Conservation (phyloP, 2,797 vertebrate genomes). For the Petrocephalus sullivani region DNA sequence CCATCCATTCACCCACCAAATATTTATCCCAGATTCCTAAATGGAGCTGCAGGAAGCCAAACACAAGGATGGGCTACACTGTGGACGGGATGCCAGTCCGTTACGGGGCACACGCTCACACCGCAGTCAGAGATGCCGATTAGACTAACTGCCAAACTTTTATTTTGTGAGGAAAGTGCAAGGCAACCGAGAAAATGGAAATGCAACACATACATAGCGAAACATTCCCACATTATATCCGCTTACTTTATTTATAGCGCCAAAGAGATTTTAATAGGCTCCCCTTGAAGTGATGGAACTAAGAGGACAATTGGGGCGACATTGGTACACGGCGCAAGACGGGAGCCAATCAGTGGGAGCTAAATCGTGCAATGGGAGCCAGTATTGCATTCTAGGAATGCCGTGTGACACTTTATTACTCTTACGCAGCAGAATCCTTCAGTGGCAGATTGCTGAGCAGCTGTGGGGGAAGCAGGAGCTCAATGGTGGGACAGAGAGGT, state of each 20-base stretch:
- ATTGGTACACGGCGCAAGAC: neutral
- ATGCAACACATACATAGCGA: neutral
- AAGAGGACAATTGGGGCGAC: neutral
- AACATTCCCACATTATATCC: neutral
- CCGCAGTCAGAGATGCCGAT: neutral
- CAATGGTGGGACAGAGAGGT: constrained; percentile 32
- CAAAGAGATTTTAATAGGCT: neutral
- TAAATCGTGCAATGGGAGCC: neutral
- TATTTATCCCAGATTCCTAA: neutral
- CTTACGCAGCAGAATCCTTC: constrained; percentile 23
- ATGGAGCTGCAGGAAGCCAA: neutral
- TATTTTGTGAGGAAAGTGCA: neutral
- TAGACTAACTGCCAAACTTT: neutral
- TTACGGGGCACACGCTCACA: neutral
- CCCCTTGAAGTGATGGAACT: no score
- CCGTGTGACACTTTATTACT: constrained; percentile 18
- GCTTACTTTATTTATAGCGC: neutral
- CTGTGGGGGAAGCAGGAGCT: constrained; percentile 29
- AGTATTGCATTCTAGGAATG: constrained; percentile 18
- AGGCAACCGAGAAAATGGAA: neutral
- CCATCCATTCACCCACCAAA: neutral
- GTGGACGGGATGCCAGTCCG: neutral
- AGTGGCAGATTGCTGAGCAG: constrained; percentile 30
- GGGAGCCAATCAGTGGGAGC: neutral
- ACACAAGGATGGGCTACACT: neutral